Base-by-base conservation (phyloP, 2,797 vertebrate species). In the Epinephelus awoara region DNA sequence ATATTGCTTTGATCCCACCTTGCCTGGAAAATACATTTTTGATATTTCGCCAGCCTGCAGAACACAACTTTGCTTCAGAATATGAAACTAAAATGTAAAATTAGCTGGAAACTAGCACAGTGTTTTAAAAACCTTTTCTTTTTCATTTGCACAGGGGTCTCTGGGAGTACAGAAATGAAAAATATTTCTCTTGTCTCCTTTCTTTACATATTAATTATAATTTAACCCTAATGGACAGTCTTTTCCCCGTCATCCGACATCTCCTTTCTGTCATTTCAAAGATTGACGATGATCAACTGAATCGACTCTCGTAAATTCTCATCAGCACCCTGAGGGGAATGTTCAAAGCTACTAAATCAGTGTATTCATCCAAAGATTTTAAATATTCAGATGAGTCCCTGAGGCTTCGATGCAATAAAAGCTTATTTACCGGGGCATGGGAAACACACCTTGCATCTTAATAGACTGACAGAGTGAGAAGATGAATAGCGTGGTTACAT, bases 311-410 rank as follows among this genome's bases (percentile, higher is more conserved):
- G 85, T 85, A 84, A 84, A 91, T 90, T 79, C 79, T 67, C 59
- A 17, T 79, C 47, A 78, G 72, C 65, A 70, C 71, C 86, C 86
- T 49, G 62, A 75, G 71, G 83, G 77, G 29, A 69, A 82, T 78
- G 79, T 92, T 91, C 77, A 82, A 86, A 88, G 82, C 85, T 66
- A 64, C 87, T 88, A 91, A 91, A 93, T 92, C 88, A 89, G 67
- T 83, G 84, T 85, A 82, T 91, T 93, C 88, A 84, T 89, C 74
- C 85, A 85, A 88, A 91, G 85, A 88, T 91, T 93, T 94, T 88
- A 92, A 94, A 94, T 91, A 92, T 94, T 94, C 76, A 91, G 88
- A 94, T 88, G 81, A 88, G 77, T 90, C 90, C 92, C 90, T 14
- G 76, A 87, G 90, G 92, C 86, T 83, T 90, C 58, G 51, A 81